Conservation (phyloP, 2,888 invertebrate genomes). For the Clostera curtula region DNA sequence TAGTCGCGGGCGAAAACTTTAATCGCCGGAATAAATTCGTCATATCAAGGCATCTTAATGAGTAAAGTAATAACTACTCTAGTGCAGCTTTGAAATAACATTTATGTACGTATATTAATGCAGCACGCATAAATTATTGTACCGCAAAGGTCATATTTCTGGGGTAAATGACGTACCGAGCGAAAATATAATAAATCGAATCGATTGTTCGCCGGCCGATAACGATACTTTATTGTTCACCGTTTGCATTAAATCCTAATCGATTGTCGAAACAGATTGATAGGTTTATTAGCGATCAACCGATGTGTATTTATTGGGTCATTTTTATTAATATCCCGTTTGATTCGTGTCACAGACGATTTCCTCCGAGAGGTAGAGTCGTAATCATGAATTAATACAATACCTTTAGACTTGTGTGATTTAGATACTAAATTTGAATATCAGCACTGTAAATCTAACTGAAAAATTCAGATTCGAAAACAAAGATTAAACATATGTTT, state of each 20-base stretch:
- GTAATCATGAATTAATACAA: no score
- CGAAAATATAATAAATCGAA: constrained; percentile 20
- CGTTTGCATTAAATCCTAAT: constrained; percentile 15
- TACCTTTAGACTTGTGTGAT: no score
- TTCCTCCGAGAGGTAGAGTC: no score
- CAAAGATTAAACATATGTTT: no score
- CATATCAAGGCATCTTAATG: no score
- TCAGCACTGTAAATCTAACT: no score
- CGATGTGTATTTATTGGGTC: constrained; percentile 10
- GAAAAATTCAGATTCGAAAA: no score
- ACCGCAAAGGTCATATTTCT: constrained; percentile 29
- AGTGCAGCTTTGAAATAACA: no score
- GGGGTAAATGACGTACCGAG: constrained; percentile 35
- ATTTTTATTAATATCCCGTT: constrained; percentile 14
- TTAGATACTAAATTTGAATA: no score
- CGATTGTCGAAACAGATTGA: constrained; percentile 18
- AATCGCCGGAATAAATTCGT: constrained; percentile 4
- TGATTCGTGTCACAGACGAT: constrained; percentile 12
- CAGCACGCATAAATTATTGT: constrained; percentile 27
- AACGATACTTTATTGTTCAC: constrained; percentile 19
- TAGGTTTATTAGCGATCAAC: constrained; percentile 20
- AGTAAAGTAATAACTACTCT: no score
- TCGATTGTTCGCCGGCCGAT: constrained; percentile 13
- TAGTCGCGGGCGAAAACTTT: no score
- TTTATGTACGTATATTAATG: constrained; percentile 27